phyloP scores from a whole-genome alignment of 2,888 invertebrate genomes.

The Noctua comes region DNA sequence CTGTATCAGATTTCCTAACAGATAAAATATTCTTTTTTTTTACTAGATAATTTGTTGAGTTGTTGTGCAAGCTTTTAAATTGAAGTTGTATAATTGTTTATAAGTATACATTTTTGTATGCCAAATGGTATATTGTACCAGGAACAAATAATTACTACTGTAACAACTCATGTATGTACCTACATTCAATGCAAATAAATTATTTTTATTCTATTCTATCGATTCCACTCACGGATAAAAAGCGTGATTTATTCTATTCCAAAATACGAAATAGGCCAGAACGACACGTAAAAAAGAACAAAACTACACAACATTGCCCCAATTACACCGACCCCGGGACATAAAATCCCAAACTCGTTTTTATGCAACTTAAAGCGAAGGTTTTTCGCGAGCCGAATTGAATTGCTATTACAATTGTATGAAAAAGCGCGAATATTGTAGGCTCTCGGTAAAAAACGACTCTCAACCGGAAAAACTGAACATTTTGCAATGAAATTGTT shows the following conservation, averaged over 20 bases:
- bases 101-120: no score
- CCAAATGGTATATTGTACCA: no score
- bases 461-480: conserved; percentile 52
- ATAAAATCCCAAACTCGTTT: conserved; percentile 53
- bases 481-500: conserved; percentile 64
- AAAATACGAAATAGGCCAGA: neutral
- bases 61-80: no score
- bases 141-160: no score
- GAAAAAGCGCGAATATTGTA: conserved; percentile 69
- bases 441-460: conserved; percentile 66
- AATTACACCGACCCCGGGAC: conserved; percentile 42
- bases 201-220: no score
- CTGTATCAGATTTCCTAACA: no score
- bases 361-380: conserved; percentile 64
- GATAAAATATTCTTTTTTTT: no score
- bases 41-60: no score
- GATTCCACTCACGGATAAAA: neutral
- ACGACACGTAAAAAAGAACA: conserved; percentile 20
- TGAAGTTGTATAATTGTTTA: no score
- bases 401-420: conserved; percentile 66
- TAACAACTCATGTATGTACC: no score
- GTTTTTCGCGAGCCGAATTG: conserved; percentile 71
- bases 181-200: no score
- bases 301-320: conserved; percentile 44
- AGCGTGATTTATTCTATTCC: conserved; percentile 10